Percentiles rank a stretch among this genome's conserved stretches.
Conservation (phyloP, 2,888 invertebrate genomes). For the Drosophila picticornis region DNA sequence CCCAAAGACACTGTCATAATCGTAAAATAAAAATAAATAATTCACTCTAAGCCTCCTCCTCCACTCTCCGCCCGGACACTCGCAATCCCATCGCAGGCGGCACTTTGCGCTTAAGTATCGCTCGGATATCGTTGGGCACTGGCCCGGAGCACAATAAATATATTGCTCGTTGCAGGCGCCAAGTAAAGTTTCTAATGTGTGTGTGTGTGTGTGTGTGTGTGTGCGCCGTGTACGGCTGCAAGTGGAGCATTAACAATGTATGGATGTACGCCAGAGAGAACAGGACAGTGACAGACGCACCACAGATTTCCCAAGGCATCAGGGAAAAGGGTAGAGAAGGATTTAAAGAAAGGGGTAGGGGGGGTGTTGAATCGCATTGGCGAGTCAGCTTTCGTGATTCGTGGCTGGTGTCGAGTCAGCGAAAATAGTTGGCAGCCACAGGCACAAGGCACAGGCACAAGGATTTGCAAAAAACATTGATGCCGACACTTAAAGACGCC, state of each 20-base stretch:
- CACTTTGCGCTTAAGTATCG: slow-evolving; percentile 42
- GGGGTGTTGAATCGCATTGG: not conserved
- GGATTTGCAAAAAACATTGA: slow-evolving; percentile 7
- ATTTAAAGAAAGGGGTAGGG: not conserved
- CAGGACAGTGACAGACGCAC: slow-evolving; percentile 18
- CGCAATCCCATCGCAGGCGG: slow-evolving; percentile 30
- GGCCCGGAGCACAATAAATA: slow-evolving; percentile 14
- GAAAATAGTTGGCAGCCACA: slow-evolving; percentile 44
- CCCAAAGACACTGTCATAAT: slow-evolving; percentile 58
- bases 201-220: slow-evolving; percentile 2
- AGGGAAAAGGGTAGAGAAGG: not conserved
- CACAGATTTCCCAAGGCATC: slow-evolving; percentile 31
- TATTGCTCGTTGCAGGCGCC: slow-evolving; percentile 18
- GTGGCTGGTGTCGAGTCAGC: slow-evolving; percentile 46
- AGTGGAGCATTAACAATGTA: slow-evolving; percentile 33
- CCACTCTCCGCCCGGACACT: slow-evolving; percentile 15
- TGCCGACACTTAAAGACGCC: slow-evolving; percentile 14
- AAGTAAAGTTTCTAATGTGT: slow-evolving; percentile 17
- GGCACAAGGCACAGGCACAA: not conserved
- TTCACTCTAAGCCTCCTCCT: slow-evolving; percentile 30
- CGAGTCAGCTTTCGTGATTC: slow-evolving; percentile 32
- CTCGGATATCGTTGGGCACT: slow-evolving; percentile 25
- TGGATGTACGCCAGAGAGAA: slow-evolving; percentile 17
- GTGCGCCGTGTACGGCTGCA: not conserved
- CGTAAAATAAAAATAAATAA: slow-evolving; percentile 69